phyloP scores from a whole-genome alignment of 2,888 invertebrate species.

The Eucera pruinosa region DNA sequence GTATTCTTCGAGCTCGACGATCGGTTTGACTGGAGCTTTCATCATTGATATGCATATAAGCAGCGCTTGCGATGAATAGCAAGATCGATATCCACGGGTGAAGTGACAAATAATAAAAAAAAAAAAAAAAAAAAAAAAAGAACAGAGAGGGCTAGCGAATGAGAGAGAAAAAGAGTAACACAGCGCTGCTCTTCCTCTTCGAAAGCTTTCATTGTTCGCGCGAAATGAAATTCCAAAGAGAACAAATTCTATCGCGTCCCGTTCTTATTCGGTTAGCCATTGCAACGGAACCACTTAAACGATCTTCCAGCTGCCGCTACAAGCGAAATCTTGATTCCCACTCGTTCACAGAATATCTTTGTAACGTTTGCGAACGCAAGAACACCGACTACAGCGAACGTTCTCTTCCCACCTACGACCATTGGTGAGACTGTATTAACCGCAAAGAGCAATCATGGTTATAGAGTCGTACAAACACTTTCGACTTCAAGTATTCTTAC shows the following conservation, averaged over 20 bases:
- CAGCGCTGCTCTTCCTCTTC: conserved; percentile 28
- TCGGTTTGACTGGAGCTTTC: conserved; percentile 51
- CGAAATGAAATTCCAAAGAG: conserved; percentile 50
- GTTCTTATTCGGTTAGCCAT: conserved; percentile 38
- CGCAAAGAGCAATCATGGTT: too few species aligned
- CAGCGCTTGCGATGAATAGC: conserved; percentile 54
- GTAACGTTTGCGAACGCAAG: not conserved
- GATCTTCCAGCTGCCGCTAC: conserved; percentile 23
- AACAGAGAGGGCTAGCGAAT: not conserved
- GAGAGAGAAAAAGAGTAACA: not conserved
- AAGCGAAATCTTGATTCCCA: conserved; percentile 31
- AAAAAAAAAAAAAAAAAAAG: not conserved
- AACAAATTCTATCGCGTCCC: conserved; percentile 55
- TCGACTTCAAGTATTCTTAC: too few species aligned
- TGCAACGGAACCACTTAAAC: conserved; percentile 23
- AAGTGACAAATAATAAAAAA: conserved; percentile 60
- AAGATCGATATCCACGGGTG: conserved; percentile 62
- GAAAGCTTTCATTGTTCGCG: conserved; percentile 41
- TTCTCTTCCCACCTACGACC: too few species aligned
- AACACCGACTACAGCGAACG: too few species aligned
- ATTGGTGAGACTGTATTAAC: too few species aligned
- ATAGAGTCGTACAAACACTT: too few species aligned
- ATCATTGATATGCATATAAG: conserved; percentile 69
- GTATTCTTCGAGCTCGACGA: conserved; percentile 54
- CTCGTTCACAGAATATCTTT: not conserved